Evolutionary conservation across 2,113 vertebrate species (phyloP).

Genomic region (Setophaga coronata): DNA sequence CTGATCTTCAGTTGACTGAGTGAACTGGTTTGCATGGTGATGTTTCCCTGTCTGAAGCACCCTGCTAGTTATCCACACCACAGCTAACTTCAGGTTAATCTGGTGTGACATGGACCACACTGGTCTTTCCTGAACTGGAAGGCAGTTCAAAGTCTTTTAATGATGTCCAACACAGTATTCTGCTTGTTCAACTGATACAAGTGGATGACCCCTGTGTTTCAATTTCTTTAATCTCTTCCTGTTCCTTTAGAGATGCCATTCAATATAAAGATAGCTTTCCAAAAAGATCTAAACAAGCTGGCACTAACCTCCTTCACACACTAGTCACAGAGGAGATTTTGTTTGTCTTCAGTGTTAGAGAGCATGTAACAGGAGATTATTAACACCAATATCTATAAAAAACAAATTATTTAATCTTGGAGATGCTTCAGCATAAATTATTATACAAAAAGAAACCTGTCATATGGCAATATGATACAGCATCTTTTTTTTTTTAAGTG

Average conservation of each 20-base stretch:
- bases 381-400: not conserved
- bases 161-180: not conserved
- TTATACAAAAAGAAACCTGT: not conserved
- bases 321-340: not conserved
- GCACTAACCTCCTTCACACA: not conserved
- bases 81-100: not conserved
- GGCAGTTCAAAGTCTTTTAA: not conserved
- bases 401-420: not conserved
- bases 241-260: not conserved
- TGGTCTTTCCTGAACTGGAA: not conserved
- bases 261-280: not conserved
- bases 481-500: not conserved
- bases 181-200: not conserved
- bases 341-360: not conserved
- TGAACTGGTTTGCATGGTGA: not conserved
- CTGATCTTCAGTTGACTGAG: not conserved
- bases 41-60: not conserved
- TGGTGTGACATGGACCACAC: not conserved
- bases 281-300: not conserved
- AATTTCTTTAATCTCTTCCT: not conserved
- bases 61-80: not conserved
- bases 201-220: not conserved
- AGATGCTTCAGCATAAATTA: not conserved
- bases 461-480: not conserved
- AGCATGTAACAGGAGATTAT: not conserved